phyloP scores from a whole-genome alignment of 2,888 invertebrate genomes.

The Branchipolynoe longqiensis region DNA sequence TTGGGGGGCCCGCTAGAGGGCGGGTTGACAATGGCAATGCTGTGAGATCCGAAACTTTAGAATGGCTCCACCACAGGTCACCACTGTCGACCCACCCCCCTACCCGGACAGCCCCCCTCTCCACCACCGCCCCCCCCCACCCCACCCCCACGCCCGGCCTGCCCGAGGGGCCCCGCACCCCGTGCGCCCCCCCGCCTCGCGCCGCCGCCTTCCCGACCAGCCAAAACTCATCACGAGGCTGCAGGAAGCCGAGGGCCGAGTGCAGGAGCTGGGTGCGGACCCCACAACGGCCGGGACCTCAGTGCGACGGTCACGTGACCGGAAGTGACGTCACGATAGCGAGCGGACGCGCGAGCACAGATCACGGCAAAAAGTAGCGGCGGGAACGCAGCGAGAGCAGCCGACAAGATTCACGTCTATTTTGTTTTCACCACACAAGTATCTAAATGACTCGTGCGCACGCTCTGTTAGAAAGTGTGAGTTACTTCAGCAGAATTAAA shows the following conservation, averaged over 20 bases:
- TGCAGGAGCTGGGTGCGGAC: slow-evolving; percentile 9
- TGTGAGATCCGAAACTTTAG: not conserved
- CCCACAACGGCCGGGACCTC: not conserved
- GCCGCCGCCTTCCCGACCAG: not conserved
- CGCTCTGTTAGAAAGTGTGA: no score
- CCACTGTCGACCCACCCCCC: slow-evolving; percentile 8
- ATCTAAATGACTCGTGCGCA: no score
- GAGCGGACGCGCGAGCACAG: slow-evolving; percentile 1
- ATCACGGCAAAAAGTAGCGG: not conserved
- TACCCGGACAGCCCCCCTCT: not conserved
- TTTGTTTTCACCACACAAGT: no score
- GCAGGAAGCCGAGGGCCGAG: not conserved
- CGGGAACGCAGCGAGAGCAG: not conserved
- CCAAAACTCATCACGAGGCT: not conserved
- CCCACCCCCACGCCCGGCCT: not conserved
- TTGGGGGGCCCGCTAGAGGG: not conserved
- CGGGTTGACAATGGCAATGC: slow-evolving; percentile 5
- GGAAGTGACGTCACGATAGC: not conserved
- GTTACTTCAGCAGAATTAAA: no score
- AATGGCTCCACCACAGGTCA: not conserved
- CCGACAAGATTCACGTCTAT: no score
- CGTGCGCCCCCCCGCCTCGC: not conserved
- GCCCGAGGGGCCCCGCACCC: not conserved
- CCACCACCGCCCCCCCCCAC: not conserved
- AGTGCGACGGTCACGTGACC: not conserved